Base-by-base conservation (phyloP, 2,888 invertebrate species). In the Dolomedes plantarius region DNA sequence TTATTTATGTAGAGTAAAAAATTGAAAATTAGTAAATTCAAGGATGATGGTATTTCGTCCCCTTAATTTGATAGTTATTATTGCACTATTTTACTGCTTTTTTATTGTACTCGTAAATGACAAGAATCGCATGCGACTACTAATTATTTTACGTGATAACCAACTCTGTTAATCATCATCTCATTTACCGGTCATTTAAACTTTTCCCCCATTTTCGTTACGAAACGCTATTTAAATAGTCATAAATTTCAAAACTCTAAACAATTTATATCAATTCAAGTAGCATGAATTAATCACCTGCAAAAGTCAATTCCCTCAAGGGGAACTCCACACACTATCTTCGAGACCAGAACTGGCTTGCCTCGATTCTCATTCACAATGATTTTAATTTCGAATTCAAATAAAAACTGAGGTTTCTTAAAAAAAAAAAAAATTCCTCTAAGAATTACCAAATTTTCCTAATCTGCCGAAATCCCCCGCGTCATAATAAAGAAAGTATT, bases 401-500 rank as follows among this genome's bases (percentile, higher is more conserved):
- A 29, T 31, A 9, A n/a, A 29, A 65, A 31, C 19, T 31, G 27
- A 28, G 19, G 65, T 65, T 65, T 16, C 7, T 65, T 13, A 31
- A 29, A 27, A 64, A n/a, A n/a, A 64, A n/a, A n/a, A n/a, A 56
- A 19, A 65, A 6, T 11, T 64, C 5, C 56, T 28, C n/a, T n/a
- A 29, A 65, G 23, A 65, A 65, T 23, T 23, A 6, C 1, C 23
- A 23, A 56, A 23, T 6, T 23, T 46, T 31, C 16, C 75, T 41
- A 82, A 75, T 75, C 64, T 75, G 65, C 46, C 56, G 39, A 23
- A 82, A 69, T 75, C 82, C 82, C 82, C 64, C 7, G 82, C 69
- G 82, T 82, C 75, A 41, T 82, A 82, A 82, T 82, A 82, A 82
- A 75, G 82, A 75, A 82, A 71, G 82, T 82, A 82, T 82, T 82